These are phyloP conservation scores for Amorpha juglandis DNA, from an alignment of 2,888 invertebrate species.

Conservation along the genomic window DNA sequence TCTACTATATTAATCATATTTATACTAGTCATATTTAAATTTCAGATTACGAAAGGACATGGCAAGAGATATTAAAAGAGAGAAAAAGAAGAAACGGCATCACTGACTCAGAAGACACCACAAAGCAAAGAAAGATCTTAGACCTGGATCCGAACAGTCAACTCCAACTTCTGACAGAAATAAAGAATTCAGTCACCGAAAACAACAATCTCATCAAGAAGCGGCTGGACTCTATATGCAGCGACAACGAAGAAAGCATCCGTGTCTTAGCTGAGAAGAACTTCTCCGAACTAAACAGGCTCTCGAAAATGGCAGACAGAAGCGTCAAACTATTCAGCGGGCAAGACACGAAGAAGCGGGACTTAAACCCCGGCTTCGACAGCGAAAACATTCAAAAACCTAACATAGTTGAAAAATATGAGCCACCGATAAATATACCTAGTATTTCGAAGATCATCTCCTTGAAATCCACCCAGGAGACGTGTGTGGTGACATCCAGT, in stretches of 20 bases:
- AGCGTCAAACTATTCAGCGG: slow-evolving; percentile 74
- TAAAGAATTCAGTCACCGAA: slow-evolving; percentile 72
- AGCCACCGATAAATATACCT: slow-evolving; percentile 70
- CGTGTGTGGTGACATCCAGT: slow-evolving; percentile 46
- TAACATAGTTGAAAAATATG: slow-evolving; percentile 44
- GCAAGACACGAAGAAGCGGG: slow-evolving; percentile 64
- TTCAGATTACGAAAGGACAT: slow-evolving; percentile 85
- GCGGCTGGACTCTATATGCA: slow-evolving; percentile 57
- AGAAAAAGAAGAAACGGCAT: slow-evolving; percentile 82
- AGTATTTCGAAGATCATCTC: slow-evolving; percentile 73
- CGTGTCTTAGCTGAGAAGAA: slow-evolving; percentile 74
- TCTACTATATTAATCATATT: no score
- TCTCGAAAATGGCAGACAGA: slow-evolving; percentile 78
- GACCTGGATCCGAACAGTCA: slow-evolving; percentile 65
- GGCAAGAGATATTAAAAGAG: slow-evolving; percentile 87
- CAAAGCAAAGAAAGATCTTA: slow-evolving; percentile 39
- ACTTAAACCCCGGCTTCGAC: slow-evolving; percentile 72
- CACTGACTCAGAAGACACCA: slow-evolving; percentile 44
- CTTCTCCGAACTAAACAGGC: slow-evolving; percentile 71
- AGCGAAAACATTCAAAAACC: slow-evolving; percentile 69
- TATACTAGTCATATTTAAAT: slow-evolving; percentile 36
- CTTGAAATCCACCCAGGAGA: slow-evolving; percentile 59
- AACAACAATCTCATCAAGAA: slow-evolving; percentile 78
- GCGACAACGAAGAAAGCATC: slow-evolving; percentile 59
- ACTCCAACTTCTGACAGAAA: slow-evolving; percentile 71